Conservation (phyloP, 2,113 vertebrate genomes). For the Anarhynchus alexandrinus region DNA sequence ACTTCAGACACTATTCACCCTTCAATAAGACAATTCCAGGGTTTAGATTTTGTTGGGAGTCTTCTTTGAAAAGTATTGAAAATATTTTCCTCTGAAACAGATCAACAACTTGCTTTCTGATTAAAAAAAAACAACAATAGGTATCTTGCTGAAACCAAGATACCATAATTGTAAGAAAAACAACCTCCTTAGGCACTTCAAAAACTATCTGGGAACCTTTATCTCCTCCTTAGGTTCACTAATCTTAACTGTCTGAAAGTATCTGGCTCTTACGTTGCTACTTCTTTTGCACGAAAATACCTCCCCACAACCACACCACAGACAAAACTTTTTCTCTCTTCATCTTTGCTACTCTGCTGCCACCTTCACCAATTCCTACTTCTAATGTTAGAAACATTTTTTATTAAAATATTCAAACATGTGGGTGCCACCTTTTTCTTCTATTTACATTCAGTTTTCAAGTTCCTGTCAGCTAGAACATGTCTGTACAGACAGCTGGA, state of each 20-base stretch:
- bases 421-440: not conserved
- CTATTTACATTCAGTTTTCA: not conserved
- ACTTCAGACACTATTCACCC: not conserved
- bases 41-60: not conserved
- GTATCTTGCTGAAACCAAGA: not conserved
- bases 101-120: not conserved
- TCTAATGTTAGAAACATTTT: not conserved
- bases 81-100: not conserved
- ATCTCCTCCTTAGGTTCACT: not conserved
- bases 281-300: not conserved
- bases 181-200: not conserved
- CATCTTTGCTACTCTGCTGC: not conserved
- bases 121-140: not conserved
- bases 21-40: not conserved
- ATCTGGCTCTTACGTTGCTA: rapidly evolving
- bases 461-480: not conserved
- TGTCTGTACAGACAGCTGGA: not conserved
- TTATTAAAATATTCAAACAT: not conserved
- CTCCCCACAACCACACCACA: not conserved
- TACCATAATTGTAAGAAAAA: not conserved
- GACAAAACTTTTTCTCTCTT: not conserved
- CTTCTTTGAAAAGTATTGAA: not conserved
- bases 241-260: not conserved
- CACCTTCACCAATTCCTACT: not conserved
- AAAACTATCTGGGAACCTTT: not conserved